phyloP scores from a whole-genome alignment of 2,888 invertebrate species.

The Rhamphomyia laevipes region DNA sequence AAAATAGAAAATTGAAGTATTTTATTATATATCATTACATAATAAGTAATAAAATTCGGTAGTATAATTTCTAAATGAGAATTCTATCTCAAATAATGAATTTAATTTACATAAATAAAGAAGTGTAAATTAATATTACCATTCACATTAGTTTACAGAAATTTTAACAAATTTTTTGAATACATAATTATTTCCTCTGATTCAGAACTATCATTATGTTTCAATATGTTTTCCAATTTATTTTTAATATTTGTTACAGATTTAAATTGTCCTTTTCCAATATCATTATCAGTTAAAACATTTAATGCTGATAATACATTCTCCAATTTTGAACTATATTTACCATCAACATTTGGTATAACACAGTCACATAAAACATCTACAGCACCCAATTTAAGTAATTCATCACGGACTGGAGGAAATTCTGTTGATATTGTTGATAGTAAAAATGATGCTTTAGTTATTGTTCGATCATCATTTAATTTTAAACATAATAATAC shows the following conservation, averaged over 20 bases:
- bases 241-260: conserved; percentile 7
- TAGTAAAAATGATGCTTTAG: conserved; percentile 64
- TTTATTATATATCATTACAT: too few relatives aligned
- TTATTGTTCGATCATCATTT: conserved; percentile 43
- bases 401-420: conserved; percentile 39
- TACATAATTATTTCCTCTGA: conserved; percentile 13
- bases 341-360: conserved; percentile 7
- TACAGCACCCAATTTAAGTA: conserved; percentile 18
- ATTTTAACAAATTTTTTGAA: not conserved
- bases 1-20: too few relatives aligned
- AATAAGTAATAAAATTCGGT: too few relatives aligned
- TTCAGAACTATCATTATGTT: conserved; percentile 13
- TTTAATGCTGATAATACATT: conserved; percentile 19
- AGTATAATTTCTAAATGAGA: too few relatives aligned
- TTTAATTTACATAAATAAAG: too few relatives aligned
- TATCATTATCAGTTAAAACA: conserved; percentile 13
- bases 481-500: conserved; percentile 47
- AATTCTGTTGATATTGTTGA: conserved; percentile 45
- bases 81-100: too few relatives aligned
- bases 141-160: not conserved
- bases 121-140: too few relatives aligned
- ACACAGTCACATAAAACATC: conserved; percentile 15
- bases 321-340: conserved; percentile 19
- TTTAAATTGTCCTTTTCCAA: conserved; percentile 10
- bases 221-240: conserved; percentile 6